phyloP scores from a whole-genome alignment of 2,888 invertebrate species.

The Stenoptilia bipunctidactyla region DNA sequence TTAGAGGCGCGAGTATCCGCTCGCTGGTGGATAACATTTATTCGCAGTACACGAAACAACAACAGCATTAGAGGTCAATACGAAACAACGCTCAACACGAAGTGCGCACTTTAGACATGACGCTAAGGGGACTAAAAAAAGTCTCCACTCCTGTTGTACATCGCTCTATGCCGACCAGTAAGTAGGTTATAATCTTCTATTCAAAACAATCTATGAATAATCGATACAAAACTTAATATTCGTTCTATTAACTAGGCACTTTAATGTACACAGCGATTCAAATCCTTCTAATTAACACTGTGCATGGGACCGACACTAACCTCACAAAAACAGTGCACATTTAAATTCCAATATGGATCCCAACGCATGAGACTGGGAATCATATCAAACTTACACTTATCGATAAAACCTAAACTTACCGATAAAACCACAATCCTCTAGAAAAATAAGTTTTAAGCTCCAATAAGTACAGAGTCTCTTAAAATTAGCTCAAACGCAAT shows the following conservation, averaged over 20 bases:
- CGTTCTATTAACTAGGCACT: conserved; percentile 23
- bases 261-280: conserved; percentile 13
- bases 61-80: too few relatives aligned
- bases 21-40: too few relatives aligned
- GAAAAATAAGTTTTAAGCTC: conserved; percentile 1
- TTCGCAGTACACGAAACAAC: too few relatives aligned
- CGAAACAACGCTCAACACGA: too few relatives aligned
- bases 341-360: not conserved
- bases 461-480: not conserved
- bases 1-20: too few relatives aligned
- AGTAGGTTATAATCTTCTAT: not conserved
- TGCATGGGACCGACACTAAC: not conserved
- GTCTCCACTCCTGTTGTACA: too few relatives aligned
- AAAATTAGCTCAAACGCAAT: not conserved
- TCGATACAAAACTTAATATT: conserved; percentile 12
- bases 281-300: not conserved
- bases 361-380: not conserved
- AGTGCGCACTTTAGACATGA: too few relatives aligned
- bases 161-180: too few relatives aligned
- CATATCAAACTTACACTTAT: not conserved
- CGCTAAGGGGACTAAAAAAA: too few relatives aligned
- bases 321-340: not conserved
- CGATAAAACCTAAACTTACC: not conserved
- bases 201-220: conserved; percentile 12
- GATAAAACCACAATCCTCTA: not conserved